A percentile compares a stretch with the other conserved stretches of the same genome.
phyloP scores from a whole-genome alignment of 2,797 vertebrate genomes.

The Sternarchorhynchus goeldii region DNA sequence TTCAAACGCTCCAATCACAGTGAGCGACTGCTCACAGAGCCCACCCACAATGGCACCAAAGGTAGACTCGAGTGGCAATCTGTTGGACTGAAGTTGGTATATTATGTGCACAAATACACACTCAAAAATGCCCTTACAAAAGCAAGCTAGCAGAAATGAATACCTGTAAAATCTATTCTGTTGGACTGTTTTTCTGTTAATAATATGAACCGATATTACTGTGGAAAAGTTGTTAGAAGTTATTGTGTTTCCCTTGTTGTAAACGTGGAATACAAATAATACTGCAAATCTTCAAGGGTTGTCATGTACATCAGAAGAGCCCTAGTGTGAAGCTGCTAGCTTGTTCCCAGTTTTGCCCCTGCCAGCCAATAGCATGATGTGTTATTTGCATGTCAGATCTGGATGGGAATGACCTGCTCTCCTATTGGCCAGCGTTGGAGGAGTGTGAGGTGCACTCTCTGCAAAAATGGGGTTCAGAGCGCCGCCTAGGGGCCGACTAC shows the following conservation, averaged over 20 bases:
- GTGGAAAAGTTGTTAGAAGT: neutral
- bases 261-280: neutral
- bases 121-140: neutral
- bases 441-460: constrained; percentile 88
- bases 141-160: neutral
- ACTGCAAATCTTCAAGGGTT: constrained; percentile 1
- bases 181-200: neutral
- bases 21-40: constrained; percentile 90
- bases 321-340: neutral
- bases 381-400: constrained; percentile 78
- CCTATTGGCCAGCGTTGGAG: constrained; percentile 94
- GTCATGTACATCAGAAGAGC: neutral
- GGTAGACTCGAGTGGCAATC: constrained; percentile 68
- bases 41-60: constrained; percentile 85
- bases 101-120: neutral
- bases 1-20: constrained; percentile 89
- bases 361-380: constrained; percentile 48
- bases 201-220: neutral
- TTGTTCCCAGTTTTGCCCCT: constrained; percentile 17
- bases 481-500: constrained; percentile 90
- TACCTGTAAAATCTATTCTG: neutral
- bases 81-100: neutral
- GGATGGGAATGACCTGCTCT: constrained; percentile 95
- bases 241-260: neutral
- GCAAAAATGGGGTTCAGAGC: constrained; percentile 97